These are phyloP conservation scores for Macrostomum cliftonense DNA, from an alignment of 2,888 invertebrate species.

Conservation along the genomic window DNA sequence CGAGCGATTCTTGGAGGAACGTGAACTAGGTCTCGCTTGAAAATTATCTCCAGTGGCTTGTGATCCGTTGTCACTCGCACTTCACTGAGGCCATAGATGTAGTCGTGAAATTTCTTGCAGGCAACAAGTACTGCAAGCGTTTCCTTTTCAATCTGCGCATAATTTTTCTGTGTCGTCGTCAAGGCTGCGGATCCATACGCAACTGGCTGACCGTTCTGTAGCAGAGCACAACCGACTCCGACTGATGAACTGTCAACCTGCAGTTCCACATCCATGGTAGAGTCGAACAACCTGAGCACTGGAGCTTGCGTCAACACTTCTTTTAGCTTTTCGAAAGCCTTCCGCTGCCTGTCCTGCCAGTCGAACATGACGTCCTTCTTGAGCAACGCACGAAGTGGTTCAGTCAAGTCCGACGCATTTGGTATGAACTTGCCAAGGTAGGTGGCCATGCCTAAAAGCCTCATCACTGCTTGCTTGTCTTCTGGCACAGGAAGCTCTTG, in stretches of 20 bases:
- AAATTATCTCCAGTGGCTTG: constrained; percentile 8
- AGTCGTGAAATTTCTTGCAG: constrained; percentile 12
- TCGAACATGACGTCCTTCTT: constrained; percentile 8
- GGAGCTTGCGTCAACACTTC: constrained; percentile 10
- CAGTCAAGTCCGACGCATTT: constrained; percentile 13
- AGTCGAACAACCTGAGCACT: constrained; percentile 13
- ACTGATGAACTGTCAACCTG: constrained; percentile 12
- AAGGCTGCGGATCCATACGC: constrained; percentile 15
- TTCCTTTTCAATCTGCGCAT: constrained; percentile 15
- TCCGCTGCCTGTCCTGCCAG: constrained; percentile 6
- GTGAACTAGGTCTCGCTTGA: constrained; percentile 11
- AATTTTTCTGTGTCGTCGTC: constrained; percentile 12
- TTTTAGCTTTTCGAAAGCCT: constrained; percentile 10
- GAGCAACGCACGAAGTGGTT: constrained; percentile 12
- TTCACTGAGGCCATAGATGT: constrained; percentile 12
- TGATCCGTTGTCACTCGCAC: constrained; percentile 14
- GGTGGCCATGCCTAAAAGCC: constrained; percentile 13
- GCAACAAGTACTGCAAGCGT: constrained; percentile 12
- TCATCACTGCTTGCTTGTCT: constrained; percentile 10
- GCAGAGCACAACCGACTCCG: constrained; percentile 12
- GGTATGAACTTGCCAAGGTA: constrained; percentile 14
- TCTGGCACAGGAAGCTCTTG: constrained; percentile 13
- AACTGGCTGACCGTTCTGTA: constrained; percentile 13
- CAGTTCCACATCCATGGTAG: neutral
- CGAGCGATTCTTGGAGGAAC: constrained; percentile 10